phyloP scores from a whole-genome alignment of 2,888 invertebrate species.

The Willowsia nigromaculata region DNA sequence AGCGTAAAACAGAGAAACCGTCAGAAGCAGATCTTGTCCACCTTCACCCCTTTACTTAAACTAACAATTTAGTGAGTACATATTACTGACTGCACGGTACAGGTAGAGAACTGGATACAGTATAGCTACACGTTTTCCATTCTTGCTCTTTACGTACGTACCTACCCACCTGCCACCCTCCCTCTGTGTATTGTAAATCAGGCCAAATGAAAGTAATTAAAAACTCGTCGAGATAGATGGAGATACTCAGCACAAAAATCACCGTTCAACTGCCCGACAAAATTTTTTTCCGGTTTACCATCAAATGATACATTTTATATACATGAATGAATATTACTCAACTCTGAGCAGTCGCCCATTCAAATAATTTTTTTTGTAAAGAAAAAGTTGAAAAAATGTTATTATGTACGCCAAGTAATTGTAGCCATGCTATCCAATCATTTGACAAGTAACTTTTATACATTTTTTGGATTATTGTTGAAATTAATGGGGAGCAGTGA shows the following conservation, averaged over 20 bases:
- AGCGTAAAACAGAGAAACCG: not conserved
- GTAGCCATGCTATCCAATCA: no score
- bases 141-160: not conserved
- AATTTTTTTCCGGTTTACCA: no score
- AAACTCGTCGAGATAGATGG: slow-evolving; percentile 43
- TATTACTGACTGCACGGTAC: no score
- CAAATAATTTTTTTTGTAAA: not conserved
- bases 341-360: no score
- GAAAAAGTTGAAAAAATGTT: not conserved
- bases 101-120: not conserved
- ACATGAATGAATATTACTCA: no score
- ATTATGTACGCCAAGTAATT: no score
- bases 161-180: not conserved
- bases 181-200: not conserved
- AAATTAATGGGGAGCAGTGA: slow-evolving; percentile 19
- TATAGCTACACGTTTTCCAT: not conserved
- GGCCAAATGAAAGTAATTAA: slow-evolving; percentile 66
- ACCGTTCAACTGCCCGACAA: no score
- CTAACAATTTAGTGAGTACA: not conserved
- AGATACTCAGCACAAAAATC: not conserved
- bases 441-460: not conserved
- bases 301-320: no score
- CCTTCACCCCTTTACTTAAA: slow-evolving; percentile 38
- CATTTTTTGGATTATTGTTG: not conserved
- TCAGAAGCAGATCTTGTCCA: slow-evolving; percentile 35